A percentile compares a stretch with the other conserved stretches of the same genome.
Conservation (phyloP, 2,888 invertebrate species). For the Drosophila subsilvestris region DNA sequence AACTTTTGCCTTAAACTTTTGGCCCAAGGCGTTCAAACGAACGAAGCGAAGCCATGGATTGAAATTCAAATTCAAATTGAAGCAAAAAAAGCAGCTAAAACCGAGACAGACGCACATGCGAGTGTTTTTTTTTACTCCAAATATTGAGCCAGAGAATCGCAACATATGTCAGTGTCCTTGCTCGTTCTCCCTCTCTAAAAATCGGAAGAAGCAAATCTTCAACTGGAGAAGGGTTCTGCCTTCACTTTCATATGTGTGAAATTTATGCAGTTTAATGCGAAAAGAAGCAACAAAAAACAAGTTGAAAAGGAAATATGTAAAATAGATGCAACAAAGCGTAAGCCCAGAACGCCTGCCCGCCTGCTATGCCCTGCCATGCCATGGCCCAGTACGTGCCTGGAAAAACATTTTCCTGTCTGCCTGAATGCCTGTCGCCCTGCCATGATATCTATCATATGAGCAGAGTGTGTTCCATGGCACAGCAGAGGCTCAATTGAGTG, state of each 20-base stretch:
- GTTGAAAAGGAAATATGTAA: conserved; percentile 46
- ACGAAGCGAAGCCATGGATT: conserved; percentile 4
- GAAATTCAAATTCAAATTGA: conserved; percentile 24
- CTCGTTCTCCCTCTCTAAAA: background rate
- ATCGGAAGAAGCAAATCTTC: background rate
- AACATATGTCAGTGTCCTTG: background rate
- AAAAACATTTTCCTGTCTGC: conserved; percentile 33
- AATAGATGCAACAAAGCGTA: conserved; percentile 62
- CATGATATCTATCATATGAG: conserved; percentile 47
- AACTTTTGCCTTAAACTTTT: conserved; percentile 18
- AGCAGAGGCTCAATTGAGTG: conserved; percentile 16
- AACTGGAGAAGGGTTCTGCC: conserved; percentile 10
- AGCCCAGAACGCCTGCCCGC: conserved; percentile 21
- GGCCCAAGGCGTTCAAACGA: conserved; percentile 19
- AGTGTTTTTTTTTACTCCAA: background rate
- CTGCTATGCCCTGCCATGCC: background rate
- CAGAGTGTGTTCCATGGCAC: conserved; percentile 17
- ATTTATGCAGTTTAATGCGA: conserved; percentile 20
- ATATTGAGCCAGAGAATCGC: background rate
- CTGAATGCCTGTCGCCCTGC: conserved; percentile 18
- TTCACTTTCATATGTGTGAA: background rate
- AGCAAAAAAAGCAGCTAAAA: background rate
- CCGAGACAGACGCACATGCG: background rate
- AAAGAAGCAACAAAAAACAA: conserved; percentile 13
- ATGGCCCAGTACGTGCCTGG: conserved; percentile 44